Evolutionary conservation across 2,797 vertebrate species (phyloP), one percentile per base, ranked within the genome.

Genomic region (Orientallactaga sibirica): DNA sequence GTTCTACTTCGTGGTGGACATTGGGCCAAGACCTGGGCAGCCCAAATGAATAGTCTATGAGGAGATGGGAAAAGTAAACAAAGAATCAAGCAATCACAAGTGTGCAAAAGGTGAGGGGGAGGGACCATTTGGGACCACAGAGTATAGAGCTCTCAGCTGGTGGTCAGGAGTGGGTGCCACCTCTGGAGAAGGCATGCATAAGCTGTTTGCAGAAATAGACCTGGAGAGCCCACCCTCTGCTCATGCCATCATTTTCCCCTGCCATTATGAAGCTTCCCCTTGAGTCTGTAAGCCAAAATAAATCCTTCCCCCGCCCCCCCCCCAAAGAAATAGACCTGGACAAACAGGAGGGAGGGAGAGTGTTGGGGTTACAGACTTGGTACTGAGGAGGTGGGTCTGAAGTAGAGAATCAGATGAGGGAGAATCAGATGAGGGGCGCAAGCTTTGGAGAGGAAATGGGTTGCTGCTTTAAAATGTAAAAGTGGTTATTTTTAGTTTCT

Each of bases 401-500:
- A 83, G 37, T 4, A 4, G 19, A 66, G 52, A 66, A 52, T 48
- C 11, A 11, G 48, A 37, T 25, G 52, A 75, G 0, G 6, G 18
- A 12, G 52, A 66, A 52, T 48, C 11, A 11, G 48, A 37, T 25
- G 52, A 71, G 0, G 6, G 18, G 37, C 37, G 37, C 41, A 29
- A 41, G 29, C 52, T 58, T 91, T 12, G 64, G 10, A 68, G 10
- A 48, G 0, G 22, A 95, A 77, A 48, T 77, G 68, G 16, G 16
- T 15, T 68, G 29, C 33, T 27, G n/a, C n/a, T 82, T 92, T 75
- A 74, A 93, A 83, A 91, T 43, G 73, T 29, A n/a, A 87, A 76
- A 74, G 41, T 33, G 18, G 15, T n/a, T 10, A 48, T 81, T 66
- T 68, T 66, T 62, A 91, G 52, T 41, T 7, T 67, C 76, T 79